Base-by-base conservation (phyloP, 2,113 vertebrate species). In the Hipposideros armiger region DNA sequence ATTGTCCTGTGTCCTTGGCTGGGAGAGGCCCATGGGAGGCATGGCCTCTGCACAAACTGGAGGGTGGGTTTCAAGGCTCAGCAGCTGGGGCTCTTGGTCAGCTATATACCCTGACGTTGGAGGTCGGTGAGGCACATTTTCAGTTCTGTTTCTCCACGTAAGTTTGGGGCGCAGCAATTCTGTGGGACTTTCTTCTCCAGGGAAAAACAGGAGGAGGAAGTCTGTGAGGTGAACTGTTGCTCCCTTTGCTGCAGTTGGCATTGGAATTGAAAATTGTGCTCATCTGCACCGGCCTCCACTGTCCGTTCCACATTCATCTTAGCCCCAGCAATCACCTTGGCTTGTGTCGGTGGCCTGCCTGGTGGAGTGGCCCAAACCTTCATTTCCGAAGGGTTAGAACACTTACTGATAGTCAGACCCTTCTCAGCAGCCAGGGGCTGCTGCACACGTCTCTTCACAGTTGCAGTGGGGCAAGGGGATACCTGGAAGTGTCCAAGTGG, bases 51-150 rank as follows among this genome's bases (percentile, higher is more conserved):
- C 20, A 13, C 42, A 60, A 11, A 20, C 40, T 9, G 7, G 66
- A 36, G 42, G 77, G 6, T 22, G 40, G 42, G 1, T 28, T 47
- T 40, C 45, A 7, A 11, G 30, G 45, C 42, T 47, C 50, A 13
- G 58, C 24, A 0, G 69, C 2, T 5, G 50, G 83, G 60, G 50
- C 32, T 28, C 17, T 26, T 5, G 9, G 45, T 56, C 14, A 4
- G 3, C 11, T 8, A 2, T 2, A 20, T 3, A 17, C 24, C 13
- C 7, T 6, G 32, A 30, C 13, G 50, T 1, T 0, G 40, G 66
- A 56, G 56, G 82, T 4, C 67, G 4, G n/a, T 3, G 32, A 32
- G 74, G 32, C 66, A 0, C 1, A 0, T 40, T 45, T 73, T 20
- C 64, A 0, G 15, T 28, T 19, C 67, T 9, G 4, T 30, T 52